Conservation (phyloP, 2,888 invertebrate species). For the Melieria picta region DNA sequence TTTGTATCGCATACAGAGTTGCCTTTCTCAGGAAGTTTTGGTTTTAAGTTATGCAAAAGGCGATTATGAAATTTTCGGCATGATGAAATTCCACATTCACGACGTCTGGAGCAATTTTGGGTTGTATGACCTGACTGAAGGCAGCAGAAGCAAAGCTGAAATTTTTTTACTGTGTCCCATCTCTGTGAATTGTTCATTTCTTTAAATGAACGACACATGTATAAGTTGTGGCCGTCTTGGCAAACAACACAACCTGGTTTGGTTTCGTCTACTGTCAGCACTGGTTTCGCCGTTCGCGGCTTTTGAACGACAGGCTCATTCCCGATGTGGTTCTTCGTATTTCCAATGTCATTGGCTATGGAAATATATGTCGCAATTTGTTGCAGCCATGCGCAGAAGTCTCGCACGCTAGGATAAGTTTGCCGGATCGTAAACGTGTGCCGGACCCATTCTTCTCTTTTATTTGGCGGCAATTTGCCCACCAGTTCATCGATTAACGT, state of each 20-base stretch:
- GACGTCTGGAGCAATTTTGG: too few species aligned
- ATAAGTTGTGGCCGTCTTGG: background rate
- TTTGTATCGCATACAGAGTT: background rate
- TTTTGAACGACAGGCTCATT: background rate
- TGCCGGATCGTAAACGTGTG: background rate
- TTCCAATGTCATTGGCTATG: background rate
- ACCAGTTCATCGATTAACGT: background rate
- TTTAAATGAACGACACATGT: background rate
- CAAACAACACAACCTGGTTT: background rate
- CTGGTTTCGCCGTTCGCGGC: background rate
- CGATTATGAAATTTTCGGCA: slow-evolving; percentile 7
- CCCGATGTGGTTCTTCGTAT: background rate
- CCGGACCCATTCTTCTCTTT: background rate
- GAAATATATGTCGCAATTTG: slow-evolving; percentile 3
- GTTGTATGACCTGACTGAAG: background rate
- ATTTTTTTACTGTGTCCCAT: background rate
- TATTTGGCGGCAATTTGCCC: background rate
- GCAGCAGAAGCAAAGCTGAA: background rate
- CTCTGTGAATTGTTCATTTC: background rate
- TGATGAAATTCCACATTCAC: background rate
- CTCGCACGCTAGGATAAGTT: background rate
- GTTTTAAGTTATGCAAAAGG: slow-evolving; percentile 1
- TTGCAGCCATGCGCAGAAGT: background rate
- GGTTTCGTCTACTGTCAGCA: slow-evolving; percentile 4
- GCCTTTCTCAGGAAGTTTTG: background rate